Conservation (phyloP, 2,888 invertebrate genomes). For the Lamproptera curius region DNA sequence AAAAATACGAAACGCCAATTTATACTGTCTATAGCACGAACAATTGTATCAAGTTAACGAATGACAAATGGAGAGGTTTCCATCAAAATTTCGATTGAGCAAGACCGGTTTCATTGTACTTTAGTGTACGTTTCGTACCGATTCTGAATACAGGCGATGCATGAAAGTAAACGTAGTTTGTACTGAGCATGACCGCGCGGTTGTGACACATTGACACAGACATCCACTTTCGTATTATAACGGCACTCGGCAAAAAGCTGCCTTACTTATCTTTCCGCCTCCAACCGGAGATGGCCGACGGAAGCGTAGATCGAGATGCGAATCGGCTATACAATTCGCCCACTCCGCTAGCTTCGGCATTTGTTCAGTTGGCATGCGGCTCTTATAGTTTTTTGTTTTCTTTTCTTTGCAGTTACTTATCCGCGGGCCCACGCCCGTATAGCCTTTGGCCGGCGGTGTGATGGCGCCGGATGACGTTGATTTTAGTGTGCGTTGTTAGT, state of each 20-base stretch:
- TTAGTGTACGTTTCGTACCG: not conserved
- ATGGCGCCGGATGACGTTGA: conserved; percentile 64
- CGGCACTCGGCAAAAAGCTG: conserved; percentile 36
- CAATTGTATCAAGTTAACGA: not conserved
- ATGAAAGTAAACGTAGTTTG: conserved; percentile 26
- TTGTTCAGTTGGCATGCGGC: too few species aligned
- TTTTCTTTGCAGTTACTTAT: conserved; percentile 73
- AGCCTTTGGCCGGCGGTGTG: conserved; percentile 56
- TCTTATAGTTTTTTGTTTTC: conserved; percentile 61
- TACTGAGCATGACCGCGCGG: conserved; percentile 27
- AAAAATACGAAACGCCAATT: not conserved
- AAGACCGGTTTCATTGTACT: not conserved
- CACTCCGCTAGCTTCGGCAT: too few species aligned
- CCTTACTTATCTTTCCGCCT: conserved; percentile 39
- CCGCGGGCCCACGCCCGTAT: conserved; percentile 49
- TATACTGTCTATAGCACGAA: conserved; percentile 7
- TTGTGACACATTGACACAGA: conserved; percentile 35
- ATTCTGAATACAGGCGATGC: not conserved
- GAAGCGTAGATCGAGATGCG: conserved; percentile 37
- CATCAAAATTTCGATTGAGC: not conserved
- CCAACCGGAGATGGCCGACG: conserved; percentile 36
- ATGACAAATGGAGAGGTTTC: conserved; percentile 1
- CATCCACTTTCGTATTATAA: conserved; percentile 47
- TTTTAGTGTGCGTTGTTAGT: conserved; percentile 56
- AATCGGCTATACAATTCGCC: too few species aligned